Conservation (phyloP, 2,888 invertebrate species). For the Chironomus riparius region DNA sequence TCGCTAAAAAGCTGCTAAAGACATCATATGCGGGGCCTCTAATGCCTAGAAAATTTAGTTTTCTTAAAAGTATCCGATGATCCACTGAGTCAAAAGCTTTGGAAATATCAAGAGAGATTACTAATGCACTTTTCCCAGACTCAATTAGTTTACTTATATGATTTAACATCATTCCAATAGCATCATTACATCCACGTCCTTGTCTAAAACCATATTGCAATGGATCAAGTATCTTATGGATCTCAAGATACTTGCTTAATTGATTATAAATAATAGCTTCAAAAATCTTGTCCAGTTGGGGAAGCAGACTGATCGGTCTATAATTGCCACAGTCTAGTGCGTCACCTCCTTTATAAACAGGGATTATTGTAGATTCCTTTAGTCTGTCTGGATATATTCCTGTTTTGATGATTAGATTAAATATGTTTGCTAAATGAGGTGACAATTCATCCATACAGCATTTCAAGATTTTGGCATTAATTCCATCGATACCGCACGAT, state of each 20-base stretch:
- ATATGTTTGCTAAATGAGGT: background rate
- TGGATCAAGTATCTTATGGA: background rate
- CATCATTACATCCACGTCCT: background rate
- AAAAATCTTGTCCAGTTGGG: background rate
- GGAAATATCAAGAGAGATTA: background rate
- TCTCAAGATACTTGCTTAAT: background rate
- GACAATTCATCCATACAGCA: background rate
- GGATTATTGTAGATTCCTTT: background rate
- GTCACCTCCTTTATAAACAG: background rate
- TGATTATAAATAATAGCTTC: background rate
- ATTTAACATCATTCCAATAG: background rate
- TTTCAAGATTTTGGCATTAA: background rate
- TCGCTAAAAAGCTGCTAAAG: too few relatives aligned
- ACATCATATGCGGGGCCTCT: too few relatives aligned
- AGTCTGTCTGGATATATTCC: background rate
- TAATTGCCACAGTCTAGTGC: background rate
- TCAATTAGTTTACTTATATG: background rate
- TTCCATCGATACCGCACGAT: background rate
- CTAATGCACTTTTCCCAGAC: background rate
- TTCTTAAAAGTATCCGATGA: background rate
- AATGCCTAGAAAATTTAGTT: too few relatives aligned
- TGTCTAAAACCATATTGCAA: too few relatives aligned
- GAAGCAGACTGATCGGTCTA: background rate
- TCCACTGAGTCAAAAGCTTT: background rate
- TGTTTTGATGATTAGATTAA: background rate